Base-by-base conservation (phyloP, 2,888 invertebrate species). In the Tachystola acroxantha region DNA sequence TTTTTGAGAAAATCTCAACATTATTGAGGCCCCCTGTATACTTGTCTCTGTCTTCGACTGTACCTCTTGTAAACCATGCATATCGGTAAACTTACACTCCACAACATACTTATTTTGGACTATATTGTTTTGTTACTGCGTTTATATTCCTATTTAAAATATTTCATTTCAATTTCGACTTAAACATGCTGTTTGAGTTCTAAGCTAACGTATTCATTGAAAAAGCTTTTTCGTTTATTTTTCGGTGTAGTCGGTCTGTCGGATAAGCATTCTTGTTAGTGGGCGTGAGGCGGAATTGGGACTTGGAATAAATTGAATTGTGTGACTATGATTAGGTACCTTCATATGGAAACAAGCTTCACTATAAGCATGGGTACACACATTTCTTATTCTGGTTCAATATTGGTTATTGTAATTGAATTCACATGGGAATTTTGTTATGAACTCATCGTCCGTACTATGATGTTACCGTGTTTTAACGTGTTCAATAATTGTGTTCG, bases 261-360 rank as follows among this genome's bases (percentile, higher is more conserved):
- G 56, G 67, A 71, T 67, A 64, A 68, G 61, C 61, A 61, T 56
- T 53, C 56, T 54, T 56, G 57, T 63, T 57, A 52, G 72, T 72
- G 64, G 70, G 73, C 70, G 70, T 67, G 53, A 69, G 58, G 50
- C 61, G 64, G 73, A 70, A 72, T 71, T 68, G 70, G 65, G 66
- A 66, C 62, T 64, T 63, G 73, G n/a, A 73, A 76, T 76, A 74
- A 73, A 79, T 77, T 74, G 68, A 75, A 77, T 79, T 72, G 72
- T 68, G 57, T 70, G 64, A 58, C 64, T 66, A 67, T 62, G 71
- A 71, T 69, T 69, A 16, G 16, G 16, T 16, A 63, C 59, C 61
- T 64, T 60, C 57, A 59, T 64, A 73, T 76, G 66, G 57, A 62
- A 68, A 64, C 68, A 57, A 59, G 59, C 53, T 59, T 20, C 50